Conservation (phyloP, 2,888 invertebrate species). For the Thymelicus sylvestris region DNA sequence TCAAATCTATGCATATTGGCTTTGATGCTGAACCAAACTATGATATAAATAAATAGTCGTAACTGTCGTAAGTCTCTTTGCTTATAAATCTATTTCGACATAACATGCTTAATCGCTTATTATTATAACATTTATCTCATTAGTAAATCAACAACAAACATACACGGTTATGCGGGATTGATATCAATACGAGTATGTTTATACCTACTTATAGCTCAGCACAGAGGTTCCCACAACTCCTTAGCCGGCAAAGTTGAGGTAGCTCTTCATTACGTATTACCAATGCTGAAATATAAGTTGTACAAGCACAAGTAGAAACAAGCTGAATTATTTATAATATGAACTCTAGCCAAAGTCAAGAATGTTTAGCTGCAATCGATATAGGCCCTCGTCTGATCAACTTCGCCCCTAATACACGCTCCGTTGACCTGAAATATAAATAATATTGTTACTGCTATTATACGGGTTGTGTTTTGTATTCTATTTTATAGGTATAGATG, state of each 20-base stretch:
- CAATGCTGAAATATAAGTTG: conserved; percentile 23
- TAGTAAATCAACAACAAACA: neutral
- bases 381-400: conserved; percentile 33
- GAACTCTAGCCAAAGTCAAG: conserved; percentile 32
- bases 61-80: too few relatives aligned
- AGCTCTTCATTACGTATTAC: conserved; percentile 16
- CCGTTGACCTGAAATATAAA: conserved; percentile 33
- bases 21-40: too few relatives aligned
- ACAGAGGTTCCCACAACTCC: neutral
- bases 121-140: neutral
- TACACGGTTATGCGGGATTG: neutral
- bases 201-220: neutral
- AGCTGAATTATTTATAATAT: conserved; percentile 36
- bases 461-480: conserved; percentile 27
- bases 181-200: neutral
- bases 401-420: conserved; percentile 34
- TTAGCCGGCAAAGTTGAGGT: conserved; percentile 8
- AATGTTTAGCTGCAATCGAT: conserved; percentile 33
- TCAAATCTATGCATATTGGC: too few relatives aligned
- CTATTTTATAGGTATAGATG: neutral
- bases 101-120: neutral
- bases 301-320: conserved; percentile 27
- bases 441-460: conserved; percentile 33
- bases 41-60: too few relatives aligned
- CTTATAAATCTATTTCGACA: too few relatives aligned